Evolutionary conservation across 2,113 vertebrate genomes (phyloP), one percentile per base, ranked within the genome.

Genomic region (Myxocyprinus asiaticus): DNA sequence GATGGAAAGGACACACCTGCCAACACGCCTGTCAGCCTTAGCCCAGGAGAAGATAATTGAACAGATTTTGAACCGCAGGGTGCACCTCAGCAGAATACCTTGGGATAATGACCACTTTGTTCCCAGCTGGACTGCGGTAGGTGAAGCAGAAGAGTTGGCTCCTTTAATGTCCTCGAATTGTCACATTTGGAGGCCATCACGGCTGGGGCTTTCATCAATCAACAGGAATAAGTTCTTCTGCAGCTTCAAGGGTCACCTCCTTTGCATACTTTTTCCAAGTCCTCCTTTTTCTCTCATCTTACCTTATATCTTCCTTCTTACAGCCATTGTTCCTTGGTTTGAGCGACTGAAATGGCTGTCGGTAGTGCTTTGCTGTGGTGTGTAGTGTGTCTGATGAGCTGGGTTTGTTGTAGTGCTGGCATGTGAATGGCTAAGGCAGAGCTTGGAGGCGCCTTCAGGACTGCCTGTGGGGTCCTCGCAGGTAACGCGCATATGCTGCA

Each of bases 1-100:
- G 67, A 83, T 86, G 85, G 85, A 91, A 88, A 90, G 89, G 89
- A 91, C 90, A 88, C 86, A 89, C 87, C 91, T 92, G 90, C 89
- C 92, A 90, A 87, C 90, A 47, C 79, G 83, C 84, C 88, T 91
- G 91, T 90, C 91, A 91, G 90, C 85, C 67, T 78, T 82, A 76
- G 76, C 48, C 66, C 80, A 85, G 85, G 62, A 82, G 84, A 81
- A 87, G 86, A 91, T 92, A 91, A 93, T 92, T 91, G 90, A 90
- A 86, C 87, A 15, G 69, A 79, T 51, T 86, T 77, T 77, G 85
- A 86, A 84, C 83, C 82, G 22, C 71, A 72, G 74, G 78, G 47
- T 72, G 82, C 62, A 45, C 61, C 82, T 85, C 82, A 77, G 85
- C 79, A 77, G 82, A 83, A 88, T 88, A 76, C 80, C 61, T 86